These are phyloP conservation scores for Cheirogaleus medius DNA, from an alignment of 2,113 vertebrate genomes.

Conservation along the genomic window DNA sequence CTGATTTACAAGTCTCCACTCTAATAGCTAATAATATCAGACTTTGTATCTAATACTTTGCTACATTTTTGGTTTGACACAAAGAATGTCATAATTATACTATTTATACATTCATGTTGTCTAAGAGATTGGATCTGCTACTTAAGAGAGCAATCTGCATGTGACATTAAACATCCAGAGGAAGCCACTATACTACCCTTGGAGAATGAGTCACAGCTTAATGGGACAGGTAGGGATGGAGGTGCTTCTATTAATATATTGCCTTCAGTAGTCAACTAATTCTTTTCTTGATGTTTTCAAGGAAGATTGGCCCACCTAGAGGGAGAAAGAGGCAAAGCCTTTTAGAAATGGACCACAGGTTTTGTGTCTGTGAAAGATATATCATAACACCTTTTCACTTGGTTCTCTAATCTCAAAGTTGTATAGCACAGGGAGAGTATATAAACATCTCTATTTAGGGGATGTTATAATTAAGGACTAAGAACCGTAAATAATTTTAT, in stretches of 20 bases:
- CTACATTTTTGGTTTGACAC: neutral
- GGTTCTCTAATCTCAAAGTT: neutral
- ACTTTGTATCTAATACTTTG: neutral
- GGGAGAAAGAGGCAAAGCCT: neutral
- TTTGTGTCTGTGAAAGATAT: neutral
- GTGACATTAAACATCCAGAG: neutral
- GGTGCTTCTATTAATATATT: neutral
- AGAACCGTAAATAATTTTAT: constrained; percentile 3
- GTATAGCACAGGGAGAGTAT: neutral
- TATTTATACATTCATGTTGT: neutral
- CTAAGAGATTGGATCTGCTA: neutral
- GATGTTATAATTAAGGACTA: neutral
- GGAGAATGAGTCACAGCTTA: constrained; percentile 23
- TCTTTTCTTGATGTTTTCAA: neutral
- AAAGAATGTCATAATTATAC: neutral
- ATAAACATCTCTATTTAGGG: neutral
- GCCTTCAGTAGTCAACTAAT: constrained; percentile 4
- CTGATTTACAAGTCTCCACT: too few species aligned
- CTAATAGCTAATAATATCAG: too few species aligned
- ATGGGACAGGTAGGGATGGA: neutral
- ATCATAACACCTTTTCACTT: neutral
- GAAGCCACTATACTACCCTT: neutral
- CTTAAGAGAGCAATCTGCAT: neutral
- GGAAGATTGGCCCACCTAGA: neutral
- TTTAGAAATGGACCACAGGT: neutral